Evolutionary conservation across 2,888 invertebrate species (phyloP), one percentile per base, ranked within the genome.

Genomic region (Plagodis dolabraria): DNA sequence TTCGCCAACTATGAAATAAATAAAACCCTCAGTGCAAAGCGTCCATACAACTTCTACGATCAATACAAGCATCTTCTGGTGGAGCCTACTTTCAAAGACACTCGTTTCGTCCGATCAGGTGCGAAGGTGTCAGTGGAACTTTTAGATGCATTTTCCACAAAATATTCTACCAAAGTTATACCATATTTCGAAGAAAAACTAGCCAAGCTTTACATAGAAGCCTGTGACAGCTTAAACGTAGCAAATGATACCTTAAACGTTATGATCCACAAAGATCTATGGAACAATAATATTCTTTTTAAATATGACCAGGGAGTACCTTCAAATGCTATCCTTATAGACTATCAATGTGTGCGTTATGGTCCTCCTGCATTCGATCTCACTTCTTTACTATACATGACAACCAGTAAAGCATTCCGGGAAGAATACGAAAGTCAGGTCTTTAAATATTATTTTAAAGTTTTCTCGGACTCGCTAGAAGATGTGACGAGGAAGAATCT

Each of bases 271-370:
- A 89, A 83, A 50, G 92, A 92, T 53, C 57, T 91, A 34, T 92
- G 92, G 92, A 70, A 75, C 0, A 89, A 89, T 54, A 92, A 92
- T 56, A 81, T 92, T 1, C 78, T 92, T 77, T 92, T 87, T 50
- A 81, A 79, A 55, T 85, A 89, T 52, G 72, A 79, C 0, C 67
- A 73, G 7, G 75, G 72, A 0, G 65, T 60, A 0, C 89, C 88
- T 0, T 69, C 47, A 0, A 81, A 80, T 40, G 83, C 85, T 0
- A 35, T 91, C 2, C 61, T 92, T 0, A 71, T 92, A 1, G 91
- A 92, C 66, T 92, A 77, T 67, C 91, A 92, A 59, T 83, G 87
- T 59, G 57, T 85, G 5, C 74, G 89, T 0, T 89, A 85, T 64
- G 85, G 77, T 0, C 89, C 90, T 0, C 91, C 91, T 0, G 80